Evolutionary conservation across 2,113 vertebrate species (phyloP).

Genomic region (Orthonyx spaldingii): DNA sequence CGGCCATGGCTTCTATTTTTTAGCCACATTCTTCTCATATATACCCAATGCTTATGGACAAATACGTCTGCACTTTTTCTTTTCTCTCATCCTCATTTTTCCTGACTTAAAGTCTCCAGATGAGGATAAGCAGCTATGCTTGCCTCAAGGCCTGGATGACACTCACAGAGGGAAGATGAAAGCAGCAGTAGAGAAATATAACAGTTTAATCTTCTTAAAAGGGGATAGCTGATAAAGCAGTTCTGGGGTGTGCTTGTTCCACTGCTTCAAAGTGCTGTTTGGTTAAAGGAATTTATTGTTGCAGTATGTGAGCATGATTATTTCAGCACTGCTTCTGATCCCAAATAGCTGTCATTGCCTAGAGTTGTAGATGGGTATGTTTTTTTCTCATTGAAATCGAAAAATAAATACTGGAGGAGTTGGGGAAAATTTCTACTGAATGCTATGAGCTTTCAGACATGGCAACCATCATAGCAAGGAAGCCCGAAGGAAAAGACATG

Average conservation of each 20-base stretch:
- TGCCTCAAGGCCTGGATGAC: constrained; percentile 11
- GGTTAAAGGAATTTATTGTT: constrained; percentile 17
- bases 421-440: not conserved
- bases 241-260: not conserved
- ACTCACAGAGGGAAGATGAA: constrained; percentile 27
- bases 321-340: constrained; percentile 12
- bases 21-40: not conserved
- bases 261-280: constrained; percentile 20
- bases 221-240: constrained; percentile 21
- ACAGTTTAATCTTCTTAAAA: constrained; percentile 52
- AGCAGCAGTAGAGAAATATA: constrained; percentile 38
- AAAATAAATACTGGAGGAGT: not conserved
- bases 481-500: not conserved
- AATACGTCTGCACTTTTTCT: not conserved
- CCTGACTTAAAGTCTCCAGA: not conserved
- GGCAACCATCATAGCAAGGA: not conserved
- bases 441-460: not conserved
- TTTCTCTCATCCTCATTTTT: not conserved
- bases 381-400: constrained; percentile 13
- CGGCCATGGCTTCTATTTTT: not conserved
- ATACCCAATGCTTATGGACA: not conserved
- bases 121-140: not conserved
- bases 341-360: not conserved
- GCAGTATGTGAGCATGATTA: not conserved
- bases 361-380: not conserved